Base-by-base conservation (phyloP, 2,113 vertebrate species). In the Brachirus orientalis region DNA sequence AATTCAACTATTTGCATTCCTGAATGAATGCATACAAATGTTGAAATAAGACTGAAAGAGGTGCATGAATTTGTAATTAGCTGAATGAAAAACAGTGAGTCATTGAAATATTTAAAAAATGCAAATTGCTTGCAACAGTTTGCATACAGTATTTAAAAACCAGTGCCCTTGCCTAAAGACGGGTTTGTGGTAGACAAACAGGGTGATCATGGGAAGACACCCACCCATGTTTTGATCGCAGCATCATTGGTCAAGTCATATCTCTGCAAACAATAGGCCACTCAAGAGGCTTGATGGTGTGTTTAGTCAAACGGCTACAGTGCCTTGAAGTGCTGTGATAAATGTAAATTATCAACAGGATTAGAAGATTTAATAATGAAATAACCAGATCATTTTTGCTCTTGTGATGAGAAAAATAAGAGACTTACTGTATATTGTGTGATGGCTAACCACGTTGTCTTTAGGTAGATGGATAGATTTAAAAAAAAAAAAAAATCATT, bases 61-160 rank as follows among this genome's bases (percentile, higher is more conserved):
- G 93, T 93, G 95, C 93, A 94, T 95, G 92, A 95, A 95, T 96
- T 94, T 95, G 94, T 94, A 94, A 96, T 96, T 94, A 95, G 92
- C 88, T 28, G 28, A 28, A 28, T 3, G 28, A 12, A 43, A 43
- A 43, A 43, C 40, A 4, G 40, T 13, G 4, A 12, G 4, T 10
- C 40, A 43, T 10, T 94, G 65, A 95, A 95, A 96, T 95, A 95
- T 94, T 95, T 95, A 95, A 95, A n/a, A 96, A 95, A 98, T 96
- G 95, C 94, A 95, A 98, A 97, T 96, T 90, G 79, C 83, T 91
- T 93, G 89, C 93, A 93, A 91, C 90, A 86, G 96, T 97, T 97
- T 96, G 95, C 95, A 97, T 96, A 95, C 93, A 92, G 93, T 94
- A 94, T 95, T 98, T 95, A 96, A 95, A 94, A 95, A 90, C 90